Evolutionary conservation across 2,888 invertebrate genomes (phyloP).

Genomic region (Drosophila anceps): DNA sequence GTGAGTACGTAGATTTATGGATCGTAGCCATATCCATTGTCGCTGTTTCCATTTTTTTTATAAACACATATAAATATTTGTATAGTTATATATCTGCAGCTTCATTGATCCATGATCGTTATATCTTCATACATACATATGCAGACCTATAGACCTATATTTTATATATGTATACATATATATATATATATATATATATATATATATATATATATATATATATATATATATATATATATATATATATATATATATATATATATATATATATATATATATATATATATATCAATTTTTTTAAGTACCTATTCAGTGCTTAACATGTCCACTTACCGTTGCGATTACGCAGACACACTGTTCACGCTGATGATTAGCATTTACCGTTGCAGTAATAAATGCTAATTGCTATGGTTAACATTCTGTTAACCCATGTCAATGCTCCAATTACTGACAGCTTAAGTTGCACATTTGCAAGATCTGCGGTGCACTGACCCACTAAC

Average conservation of each 20-base stretch:
- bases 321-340: background rate
- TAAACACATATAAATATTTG: no score
- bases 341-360: background rate
- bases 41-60: no score
- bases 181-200: background rate
- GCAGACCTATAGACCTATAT: no score
- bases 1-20: no score
- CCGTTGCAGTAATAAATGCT: constrained; percentile 32
- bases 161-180: no score
- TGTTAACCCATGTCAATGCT: constrained; percentile 38
- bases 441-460: constrained; percentile 26
- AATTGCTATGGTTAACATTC: constrained; percentile 34
- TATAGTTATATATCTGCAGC: no score
- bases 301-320: background rate
- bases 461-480: constrained; percentile 17
- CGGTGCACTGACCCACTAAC: constrained; percentile 58
- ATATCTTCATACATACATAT: no score
- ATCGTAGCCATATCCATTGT: no score
- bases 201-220: background rate
- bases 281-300: background rate
- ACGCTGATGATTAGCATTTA: constrained; percentile 6
- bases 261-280: background rate
- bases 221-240: background rate
- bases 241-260: background rate
- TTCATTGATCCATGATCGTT: no score